Evolutionary conservation across 2,888 invertebrate species (phyloP).

Genomic region (Blastobasis lacticolella): DNA sequence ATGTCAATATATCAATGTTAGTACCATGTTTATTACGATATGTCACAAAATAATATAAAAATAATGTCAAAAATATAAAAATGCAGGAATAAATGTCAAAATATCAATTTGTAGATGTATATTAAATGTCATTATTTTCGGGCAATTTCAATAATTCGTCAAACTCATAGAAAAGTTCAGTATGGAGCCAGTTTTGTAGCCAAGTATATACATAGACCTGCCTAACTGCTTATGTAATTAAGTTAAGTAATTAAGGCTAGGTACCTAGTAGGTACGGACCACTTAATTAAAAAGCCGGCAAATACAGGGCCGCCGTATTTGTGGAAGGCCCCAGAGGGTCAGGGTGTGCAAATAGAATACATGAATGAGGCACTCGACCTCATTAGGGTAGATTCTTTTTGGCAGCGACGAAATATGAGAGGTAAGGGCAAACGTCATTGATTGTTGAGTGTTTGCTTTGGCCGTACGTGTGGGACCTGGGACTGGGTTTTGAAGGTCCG

Average conservation of each 20-base stretch:
- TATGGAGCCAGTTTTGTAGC: too few relatives aligned
- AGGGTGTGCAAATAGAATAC: slow-evolving; percentile 26
- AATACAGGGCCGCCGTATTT: slow-evolving; percentile 51
- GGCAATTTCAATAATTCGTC: too few relatives aligned
- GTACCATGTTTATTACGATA: too few relatives aligned
- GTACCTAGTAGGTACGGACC: slow-evolving; percentile 18
- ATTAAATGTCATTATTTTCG: too few relatives aligned
- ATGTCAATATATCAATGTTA: too few relatives aligned
- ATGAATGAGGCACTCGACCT: slow-evolving; percentile 29
- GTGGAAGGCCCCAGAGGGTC: slow-evolving; percentile 32
- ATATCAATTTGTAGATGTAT: too few relatives aligned
- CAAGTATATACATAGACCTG: neutral
- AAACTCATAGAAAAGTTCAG: too few relatives aligned
- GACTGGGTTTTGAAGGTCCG: too few relatives aligned
- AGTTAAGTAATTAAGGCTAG: slow-evolving; percentile 37
- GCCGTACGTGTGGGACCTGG: too few relatives aligned
- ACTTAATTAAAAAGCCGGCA: slow-evolving; percentile 54
- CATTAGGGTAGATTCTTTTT: slow-evolving; percentile 14
- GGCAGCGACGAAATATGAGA: slow-evolving; percentile 13
- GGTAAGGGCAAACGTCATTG: slow-evolving; percentile 9
- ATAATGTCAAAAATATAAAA: too few relatives aligned
- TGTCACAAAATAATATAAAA: too few relatives aligned
- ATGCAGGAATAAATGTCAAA: too few relatives aligned
- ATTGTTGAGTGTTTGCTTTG: neutral
- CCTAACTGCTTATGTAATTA: slow-evolving; percentile 14